Percentiles rank a stretch among this genome's conserved stretches.
Evolutionary conservation across 2,113 vertebrate genomes (phyloP).

Genomic region (Choloepus hoffmanni): DNA sequence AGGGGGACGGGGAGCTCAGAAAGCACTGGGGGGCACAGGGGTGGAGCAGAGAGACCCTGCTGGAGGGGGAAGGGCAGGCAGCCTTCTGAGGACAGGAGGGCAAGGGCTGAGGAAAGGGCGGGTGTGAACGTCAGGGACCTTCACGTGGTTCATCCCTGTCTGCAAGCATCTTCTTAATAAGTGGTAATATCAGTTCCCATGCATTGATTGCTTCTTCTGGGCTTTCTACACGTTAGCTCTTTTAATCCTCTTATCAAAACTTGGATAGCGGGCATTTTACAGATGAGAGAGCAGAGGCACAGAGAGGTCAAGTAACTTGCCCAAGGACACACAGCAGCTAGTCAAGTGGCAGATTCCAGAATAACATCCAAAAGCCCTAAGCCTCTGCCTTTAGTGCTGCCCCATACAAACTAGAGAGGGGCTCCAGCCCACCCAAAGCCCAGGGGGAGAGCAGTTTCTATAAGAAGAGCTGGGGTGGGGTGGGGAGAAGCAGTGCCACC

Average conservation of each 20-base stretch:
- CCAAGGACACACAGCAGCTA: neutral
- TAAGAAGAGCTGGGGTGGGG: neutral
- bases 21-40: neutral
- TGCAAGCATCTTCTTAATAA: accelerated
- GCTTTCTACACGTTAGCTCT: neutral
- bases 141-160: accelerated
- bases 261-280: neutral
- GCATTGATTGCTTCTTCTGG: accelerated
- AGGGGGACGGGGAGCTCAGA: neutral
- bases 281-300: neutral
- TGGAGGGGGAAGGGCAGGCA: neutral
- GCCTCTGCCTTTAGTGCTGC: neutral
- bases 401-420: neutral
- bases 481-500: neutral
- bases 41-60: neutral
- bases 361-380: too few species aligned
- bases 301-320: neutral
- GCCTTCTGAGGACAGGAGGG: neutral
- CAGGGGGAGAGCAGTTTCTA: neutral
- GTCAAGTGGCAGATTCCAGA: neutral
- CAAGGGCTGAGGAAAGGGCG: too few species aligned
- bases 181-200: accelerated
- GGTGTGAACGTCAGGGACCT: neutral
- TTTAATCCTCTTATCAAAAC: neutral
- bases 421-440: neutral